Evolutionary conservation across 2,797 vertebrate genomes (phyloP), one percentile per base, ranked within the genome.

Genomic region (Ispidina picta): DNA sequence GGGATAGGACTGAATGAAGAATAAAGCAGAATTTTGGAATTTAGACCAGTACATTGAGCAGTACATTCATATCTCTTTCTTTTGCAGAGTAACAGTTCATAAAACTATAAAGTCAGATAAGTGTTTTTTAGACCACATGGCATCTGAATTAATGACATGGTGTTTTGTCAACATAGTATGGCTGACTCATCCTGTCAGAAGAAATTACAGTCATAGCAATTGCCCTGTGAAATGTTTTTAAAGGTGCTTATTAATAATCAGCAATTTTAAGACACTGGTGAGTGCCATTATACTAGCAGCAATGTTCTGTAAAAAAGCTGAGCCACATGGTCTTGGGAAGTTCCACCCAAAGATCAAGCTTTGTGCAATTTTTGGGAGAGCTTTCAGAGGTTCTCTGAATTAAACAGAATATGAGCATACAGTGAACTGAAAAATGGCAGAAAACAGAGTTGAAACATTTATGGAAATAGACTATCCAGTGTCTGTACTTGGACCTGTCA

Each of bases 211-310:
- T 66, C 28, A 46, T 29, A 68, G 41, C 84, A 89, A 79, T 64
- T 39, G 43, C 25, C 71, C 29, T 76, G 74, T 62, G 51, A 92
- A 77, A 2, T 49, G 48, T 43, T 90, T 89, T 88, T 68, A 72
- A 94, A 82, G 89, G 69, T 95, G 81, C 77, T 94, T 89, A n/a
- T 83, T 92, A 86, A 71, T 88, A 68, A 22, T 86, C 22, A 48
- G 54, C 55, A 88, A 49, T 84, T 88, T 83, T 92, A 89, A 91
- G 72, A 56, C 55, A 59, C 35, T 80, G 81, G 19, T 93, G 77
- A 84, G 76, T 33, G 43, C 68, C n/a, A 43, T 51, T 68, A 28
- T 72, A 25, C 23, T 69, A 4, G 79, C 81, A 89, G 51, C 70
- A 83, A 72, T 69, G 65, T 80, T 86, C 48, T 70, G 4, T 48